phyloP scores from a whole-genome alignment of 2,888 invertebrate species.

The Heliconius ethilla region DNA sequence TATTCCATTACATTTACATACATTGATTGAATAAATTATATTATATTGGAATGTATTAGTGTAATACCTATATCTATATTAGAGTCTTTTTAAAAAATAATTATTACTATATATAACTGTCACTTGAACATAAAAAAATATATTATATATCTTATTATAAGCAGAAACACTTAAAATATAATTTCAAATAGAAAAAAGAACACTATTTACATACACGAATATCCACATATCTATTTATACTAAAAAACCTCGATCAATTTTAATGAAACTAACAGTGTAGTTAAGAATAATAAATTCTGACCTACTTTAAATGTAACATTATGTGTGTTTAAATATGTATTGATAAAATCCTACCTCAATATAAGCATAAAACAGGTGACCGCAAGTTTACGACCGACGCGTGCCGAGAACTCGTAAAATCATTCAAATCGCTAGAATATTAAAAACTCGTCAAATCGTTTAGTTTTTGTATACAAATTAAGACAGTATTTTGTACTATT shows the following conservation, averaged over 20 bases:
- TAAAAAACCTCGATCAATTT: neutral
- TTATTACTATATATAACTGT: neutral
- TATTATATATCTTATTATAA: neutral
- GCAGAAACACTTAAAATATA: neutral
- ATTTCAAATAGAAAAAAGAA: neutral
- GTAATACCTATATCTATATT: no score
- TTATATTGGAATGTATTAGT: neutral
- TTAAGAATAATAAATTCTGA: constrained; percentile 11
- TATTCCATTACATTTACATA: constrained; percentile 39
- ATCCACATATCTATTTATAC: neutral
- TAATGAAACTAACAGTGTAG: neutral
- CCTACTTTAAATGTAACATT: constrained; percentile 20
- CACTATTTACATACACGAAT: no score
- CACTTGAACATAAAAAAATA: neutral
- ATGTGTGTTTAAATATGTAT: constrained; percentile 32
- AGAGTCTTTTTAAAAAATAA: neutral
- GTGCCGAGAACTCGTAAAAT: constrained; percentile 63
- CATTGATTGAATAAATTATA: neutral
- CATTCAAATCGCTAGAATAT: constrained; percentile 38
- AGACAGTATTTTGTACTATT: constrained; percentile 20
- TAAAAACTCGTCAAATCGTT: constrained; percentile 41
- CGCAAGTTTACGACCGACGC: constrained; percentile 74
- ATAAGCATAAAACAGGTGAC: constrained; percentile 70
- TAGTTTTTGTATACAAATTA: constrained; percentile 39
- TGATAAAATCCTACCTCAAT: constrained; percentile 41